These are phyloP conservation scores for Darevskia nairensis DNA, from an alignment of 2,797 vertebrate species.

Conservation along the genomic window DNA sequence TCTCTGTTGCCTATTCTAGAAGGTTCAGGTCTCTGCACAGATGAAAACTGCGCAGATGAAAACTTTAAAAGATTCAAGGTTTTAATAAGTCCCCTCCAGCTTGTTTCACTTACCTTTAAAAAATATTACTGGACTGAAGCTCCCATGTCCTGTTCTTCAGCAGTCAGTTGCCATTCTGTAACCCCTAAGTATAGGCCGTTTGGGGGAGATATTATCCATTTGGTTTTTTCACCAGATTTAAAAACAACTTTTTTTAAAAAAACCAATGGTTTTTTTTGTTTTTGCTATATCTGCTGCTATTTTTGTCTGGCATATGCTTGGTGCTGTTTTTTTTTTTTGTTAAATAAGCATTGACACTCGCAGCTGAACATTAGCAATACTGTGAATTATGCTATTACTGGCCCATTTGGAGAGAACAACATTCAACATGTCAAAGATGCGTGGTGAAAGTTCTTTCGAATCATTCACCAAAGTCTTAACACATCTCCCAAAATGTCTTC, in stretches of 20 bases:
- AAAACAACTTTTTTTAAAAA: background rate
- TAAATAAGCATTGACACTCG: background rate
- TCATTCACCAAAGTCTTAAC: background rate
- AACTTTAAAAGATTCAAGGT: no score
- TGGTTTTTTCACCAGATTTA: background rate
- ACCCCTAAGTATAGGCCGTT: background rate
- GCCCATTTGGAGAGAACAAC: background rate
- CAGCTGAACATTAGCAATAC: background rate
- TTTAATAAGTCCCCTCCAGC: no score
- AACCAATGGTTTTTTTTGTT: background rate
- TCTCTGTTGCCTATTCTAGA: no score
- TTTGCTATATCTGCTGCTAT: background rate
- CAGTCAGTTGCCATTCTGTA: background rate
- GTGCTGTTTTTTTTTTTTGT: background rate
- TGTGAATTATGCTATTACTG: rapidly evolving
- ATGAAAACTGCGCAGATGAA: no score
- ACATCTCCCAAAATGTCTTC: background rate
- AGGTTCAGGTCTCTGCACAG: no score
- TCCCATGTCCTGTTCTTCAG: no score
- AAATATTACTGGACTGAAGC: no score
- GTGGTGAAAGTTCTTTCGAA: background rate
- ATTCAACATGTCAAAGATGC: background rate
- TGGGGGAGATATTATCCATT: background rate
- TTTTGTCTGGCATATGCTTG: background rate
- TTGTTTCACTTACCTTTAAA: no score